Conservation (phyloP, 2,888 invertebrate genomes). For the Tiliacea aurago region DNA sequence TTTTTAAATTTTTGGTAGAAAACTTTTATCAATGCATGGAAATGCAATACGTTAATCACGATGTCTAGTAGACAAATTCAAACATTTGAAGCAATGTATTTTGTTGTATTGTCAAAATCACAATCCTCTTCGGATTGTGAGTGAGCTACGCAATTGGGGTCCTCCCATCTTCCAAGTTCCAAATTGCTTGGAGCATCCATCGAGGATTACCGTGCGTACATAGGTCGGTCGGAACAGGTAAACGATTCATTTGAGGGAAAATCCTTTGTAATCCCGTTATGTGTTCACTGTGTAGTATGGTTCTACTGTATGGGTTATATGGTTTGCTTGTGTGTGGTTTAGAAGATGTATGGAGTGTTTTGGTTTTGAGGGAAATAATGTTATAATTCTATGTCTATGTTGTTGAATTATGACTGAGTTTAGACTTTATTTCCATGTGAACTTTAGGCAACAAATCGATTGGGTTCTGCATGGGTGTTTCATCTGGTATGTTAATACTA, state of each 20-base stretch:
- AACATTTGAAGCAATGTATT: neutral
- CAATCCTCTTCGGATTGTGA: neutral
- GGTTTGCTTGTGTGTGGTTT: slow-evolving; percentile 19
- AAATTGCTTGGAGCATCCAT: slow-evolving; percentile 55
- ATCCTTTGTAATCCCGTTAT: slow-evolving; percentile 79
- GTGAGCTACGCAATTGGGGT: neutral
- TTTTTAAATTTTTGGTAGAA: neutral
- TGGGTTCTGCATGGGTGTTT: neutral
- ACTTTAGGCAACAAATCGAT: neutral
- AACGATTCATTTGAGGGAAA: slow-evolving; percentile 73
- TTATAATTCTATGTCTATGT: neutral
- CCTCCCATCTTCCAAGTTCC: slow-evolving; percentile 48
- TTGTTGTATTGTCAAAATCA: neutral
- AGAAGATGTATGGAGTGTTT: slow-evolving; percentile 14
- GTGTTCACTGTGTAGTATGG: slow-evolving; percentile 66
- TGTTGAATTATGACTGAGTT: neutral
- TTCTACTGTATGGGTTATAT: slow-evolving; percentile 8
- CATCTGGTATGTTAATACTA: too few species aligned
- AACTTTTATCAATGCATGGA: neutral
- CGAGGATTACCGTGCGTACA: slow-evolving; percentile 55
- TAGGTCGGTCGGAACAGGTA: slow-evolving; percentile 62
- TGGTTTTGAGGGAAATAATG: neutral
- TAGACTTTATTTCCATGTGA: neutral
- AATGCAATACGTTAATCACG: neutral
- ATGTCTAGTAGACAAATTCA: too few species aligned